Base-by-base conservation (phyloP, 2,797 vertebrate species). In the Chelmon rostratus region DNA sequence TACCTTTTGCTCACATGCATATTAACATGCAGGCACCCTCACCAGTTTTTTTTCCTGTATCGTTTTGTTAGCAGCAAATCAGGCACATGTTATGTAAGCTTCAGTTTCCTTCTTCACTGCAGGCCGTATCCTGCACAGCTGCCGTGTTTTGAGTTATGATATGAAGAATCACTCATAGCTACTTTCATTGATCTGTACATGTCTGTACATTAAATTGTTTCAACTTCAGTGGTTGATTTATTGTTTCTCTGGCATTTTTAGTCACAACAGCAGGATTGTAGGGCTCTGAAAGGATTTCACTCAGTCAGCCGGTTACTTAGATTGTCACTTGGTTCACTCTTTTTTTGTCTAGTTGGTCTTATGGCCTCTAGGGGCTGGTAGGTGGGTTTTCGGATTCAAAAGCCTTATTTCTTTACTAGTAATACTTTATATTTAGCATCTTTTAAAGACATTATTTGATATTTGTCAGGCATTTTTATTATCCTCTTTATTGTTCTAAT, bases 171-270 rank as follows among this genome's bases (percentile, higher is more conserved):
- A 47, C 62, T 73, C 16, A 4, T 6, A 16, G 38, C 28, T 58
- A 50, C 40, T 42, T 57, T 80, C 19, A 67, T 57, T 65, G 58
- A 81, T 74, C 16, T 44, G 46, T 53, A 23, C 6, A 33, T 65
- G 46, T 16, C 28, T 54, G 8, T 28, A 9, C 21, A 44, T 23
- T 46, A 15, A 76, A 37, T 78, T 52, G 19, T 74, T 83, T 66
- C 3, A 73, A 16, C 8, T 61, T 15, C 12, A 10, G 12, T 44
- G n/a, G 28, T 18, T 71, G 21, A 80, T 62, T 69, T 53, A 28
- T 75, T 62, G 28, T 59, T 42, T 19, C 56, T 66, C 4, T 13
- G 12, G 31, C 65, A 53, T 67, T 72, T 79, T 72, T 64, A 25
- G 35, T 42, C 13, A n/a, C 13, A 75, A 6, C 21, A 64, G 31